Evolutionary conservation across 1,140 invertebrate genomes (phyloP), one percentile per base, ranked within the genome.

Genomic region (Drosophila erecta): DNA sequence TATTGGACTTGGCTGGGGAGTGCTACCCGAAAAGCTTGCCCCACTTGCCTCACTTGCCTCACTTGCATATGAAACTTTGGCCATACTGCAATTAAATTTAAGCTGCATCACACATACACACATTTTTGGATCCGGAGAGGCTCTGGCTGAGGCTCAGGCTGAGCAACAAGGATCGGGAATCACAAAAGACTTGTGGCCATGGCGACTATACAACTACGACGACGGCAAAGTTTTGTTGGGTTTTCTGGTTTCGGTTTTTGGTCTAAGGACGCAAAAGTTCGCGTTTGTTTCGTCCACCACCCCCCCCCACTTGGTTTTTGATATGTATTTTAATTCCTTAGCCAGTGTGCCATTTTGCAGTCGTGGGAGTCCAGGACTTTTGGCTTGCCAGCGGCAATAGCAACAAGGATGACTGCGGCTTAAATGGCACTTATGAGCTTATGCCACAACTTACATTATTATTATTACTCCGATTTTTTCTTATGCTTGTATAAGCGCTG

Each of bases 391-490:
- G 37, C 41, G 61, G 59, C 41, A 56, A 35, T 11, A 65, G 47
- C 40, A 79, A 59, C 60, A 70, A 69, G 70, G 70, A 77, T 81
- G 76, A 80, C 84, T 76, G 71, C 77, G 84, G 84, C 84, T 89
- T 89, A 89, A 89, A 89, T 84, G 84, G 79, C 84, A 89, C 84
- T 89, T 89, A 89, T 89, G 84, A 89, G 84, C 84, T 89, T 89
- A 89, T 86, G 84, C 85, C 85, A 77, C 80, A 89, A 89, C 84
- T 89, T 89, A 89, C 84, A 89, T 89, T 89, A 89, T 89, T 89
- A 87, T 87, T 89, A 89, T 89, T 89, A 84, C 83, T 67, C 76
- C 46, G 64, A 85, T 81, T 81, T 85, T 81, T 76, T 54, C 50
- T 49, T 54, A 22, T 65, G 35, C 20, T 50, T 37, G 47, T 58